A percentile compares a stretch with the other conserved stretches of the same genome.
phyloP scores from a whole-genome alignment of 2,797 vertebrate genomes.

The Paedocypris micromegethes region DNA sequence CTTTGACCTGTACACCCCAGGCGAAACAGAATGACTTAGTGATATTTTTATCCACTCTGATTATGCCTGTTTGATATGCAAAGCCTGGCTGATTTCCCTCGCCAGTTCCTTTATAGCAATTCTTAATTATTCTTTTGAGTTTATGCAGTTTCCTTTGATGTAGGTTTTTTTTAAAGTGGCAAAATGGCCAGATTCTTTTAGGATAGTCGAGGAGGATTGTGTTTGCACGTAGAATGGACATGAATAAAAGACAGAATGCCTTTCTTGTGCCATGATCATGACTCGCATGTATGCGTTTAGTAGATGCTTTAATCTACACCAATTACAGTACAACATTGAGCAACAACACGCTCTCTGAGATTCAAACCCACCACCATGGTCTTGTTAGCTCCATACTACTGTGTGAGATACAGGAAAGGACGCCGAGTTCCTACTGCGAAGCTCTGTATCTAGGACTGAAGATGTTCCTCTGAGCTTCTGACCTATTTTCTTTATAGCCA shows the following conservation, averaged over 20 bases:
- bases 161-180: conserved; percentile 24
- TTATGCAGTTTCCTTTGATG: conserved; percentile 36
- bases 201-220: neutral
- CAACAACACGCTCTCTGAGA: too few species aligned
- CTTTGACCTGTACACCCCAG: conserved; percentile 33
- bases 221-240: conserved; percentile 12
- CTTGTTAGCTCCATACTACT: too few species aligned
- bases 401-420: neutral
- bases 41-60: conserved; percentile 52
- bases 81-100: conserved; percentile 46
- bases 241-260: conserved; percentile 15
- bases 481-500: conserved; percentile 17
- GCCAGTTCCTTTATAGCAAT: conserved; percentile 40
- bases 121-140: conserved; percentile 47
- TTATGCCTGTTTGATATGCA: conserved; percentile 48
- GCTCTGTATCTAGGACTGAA: conserved; percentile 1
- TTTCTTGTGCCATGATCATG: conserved; percentile 4
- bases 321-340: too few species aligned
- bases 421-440: conserved; percentile 21
- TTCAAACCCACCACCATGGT: too few species aligned
- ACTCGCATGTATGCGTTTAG: conserved; percentile 6
- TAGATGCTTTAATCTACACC: too few species aligned
- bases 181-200: conserved; percentile 8
- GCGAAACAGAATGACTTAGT: conserved; percentile 34
- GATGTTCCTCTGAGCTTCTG: conserved; percentile 15